phyloP scores from a whole-genome alignment of 2,113 vertebrate genomes.

The Physeter macrocephalus region DNA sequence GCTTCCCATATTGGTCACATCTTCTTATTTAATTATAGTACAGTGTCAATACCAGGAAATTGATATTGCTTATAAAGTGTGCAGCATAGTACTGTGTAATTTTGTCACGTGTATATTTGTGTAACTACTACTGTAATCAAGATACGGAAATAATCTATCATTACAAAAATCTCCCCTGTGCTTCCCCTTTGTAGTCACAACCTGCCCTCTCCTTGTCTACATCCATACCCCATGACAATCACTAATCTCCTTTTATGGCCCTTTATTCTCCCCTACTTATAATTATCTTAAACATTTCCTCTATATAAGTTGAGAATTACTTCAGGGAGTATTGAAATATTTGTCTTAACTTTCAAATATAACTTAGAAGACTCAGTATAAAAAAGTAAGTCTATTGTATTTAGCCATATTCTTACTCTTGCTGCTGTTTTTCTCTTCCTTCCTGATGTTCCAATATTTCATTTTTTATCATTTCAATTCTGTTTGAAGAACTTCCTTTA shows the following conservation, averaged over 20 bases:
- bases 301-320: neutral
- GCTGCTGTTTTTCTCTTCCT: neutral
- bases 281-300: neutral
- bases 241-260: neutral
- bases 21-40: neutral
- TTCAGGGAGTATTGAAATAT: neutral
- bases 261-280: neutral
- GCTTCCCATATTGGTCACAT: neutral
- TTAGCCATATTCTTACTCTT: neutral
- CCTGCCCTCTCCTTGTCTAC: neutral
- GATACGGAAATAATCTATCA: neutral
- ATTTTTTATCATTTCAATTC: neutral
- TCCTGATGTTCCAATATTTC: neutral
- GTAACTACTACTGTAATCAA: neutral
- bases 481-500: neutral
- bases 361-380: neutral
- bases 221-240: neutral
- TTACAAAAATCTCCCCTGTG: neutral
- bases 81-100: neutral
- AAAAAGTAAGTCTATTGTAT: neutral
- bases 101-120: neutral
- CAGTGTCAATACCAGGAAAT: neutral
- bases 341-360: neutral
- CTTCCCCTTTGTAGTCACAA: neutral
- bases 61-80: neutral